These are phyloP conservation scores for Halotydeus destructor DNA, from an alignment of 1,140 invertebrate species.

Conservation along the genomic window DNA sequence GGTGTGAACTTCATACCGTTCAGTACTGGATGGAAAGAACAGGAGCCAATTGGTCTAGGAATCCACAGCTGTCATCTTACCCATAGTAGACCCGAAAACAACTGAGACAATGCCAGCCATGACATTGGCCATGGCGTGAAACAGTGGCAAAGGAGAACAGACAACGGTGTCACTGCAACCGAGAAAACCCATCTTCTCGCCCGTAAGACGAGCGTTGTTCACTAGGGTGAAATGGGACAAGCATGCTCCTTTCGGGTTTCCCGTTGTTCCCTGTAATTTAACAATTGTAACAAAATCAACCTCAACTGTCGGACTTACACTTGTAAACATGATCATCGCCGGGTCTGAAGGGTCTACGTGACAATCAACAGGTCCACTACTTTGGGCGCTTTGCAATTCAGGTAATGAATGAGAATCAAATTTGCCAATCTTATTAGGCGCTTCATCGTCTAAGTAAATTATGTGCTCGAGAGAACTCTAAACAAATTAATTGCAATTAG, in stretches of 20 bases:
- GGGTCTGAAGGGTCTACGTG: slow-evolving; percentile 9
- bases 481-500: not conserved
- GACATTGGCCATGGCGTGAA: slow-evolving; percentile 75
- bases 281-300: not conserved
- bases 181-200: slow-evolving; percentile 31
- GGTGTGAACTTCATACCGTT: not conserved
- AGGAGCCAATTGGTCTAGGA: no score
- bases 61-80: no score
- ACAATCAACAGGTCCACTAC: no score
- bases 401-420: not conserved
- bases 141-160: slow-evolving; percentile 66
- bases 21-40: not conserved
- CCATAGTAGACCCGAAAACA: no score
- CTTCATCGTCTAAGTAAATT: not conserved
- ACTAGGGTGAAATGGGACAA: slow-evolving; percentile 59
- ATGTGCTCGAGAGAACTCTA: not conserved
- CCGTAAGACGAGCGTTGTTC: slow-evolving; percentile 56
- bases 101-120: slow-evolving; percentile 38
- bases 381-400: not conserved
- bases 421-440: not conserved
- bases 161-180: slow-evolving; percentile 26
- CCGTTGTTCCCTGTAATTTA: slow-evolving; percentile 43
- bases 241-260: slow-evolving; percentile 63
- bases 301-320: not conserved
- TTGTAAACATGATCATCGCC: slow-evolving; percentile 11